Percentiles rank a stretch among this genome's conserved stretches.
phyloP scores from a whole-genome alignment of 2,888 invertebrate genomes.

The Abrostola tripartita region DNA sequence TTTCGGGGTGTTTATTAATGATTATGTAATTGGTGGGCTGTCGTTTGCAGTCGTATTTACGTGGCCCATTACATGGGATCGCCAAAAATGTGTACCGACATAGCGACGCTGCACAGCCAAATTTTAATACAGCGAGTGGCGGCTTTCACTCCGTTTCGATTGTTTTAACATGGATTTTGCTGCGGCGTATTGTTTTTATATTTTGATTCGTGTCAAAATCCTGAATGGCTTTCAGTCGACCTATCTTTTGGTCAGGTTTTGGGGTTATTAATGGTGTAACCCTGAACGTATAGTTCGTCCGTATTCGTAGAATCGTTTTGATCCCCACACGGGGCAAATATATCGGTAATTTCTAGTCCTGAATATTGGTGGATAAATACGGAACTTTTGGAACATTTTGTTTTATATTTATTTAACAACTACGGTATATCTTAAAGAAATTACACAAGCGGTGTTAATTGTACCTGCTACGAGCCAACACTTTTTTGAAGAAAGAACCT shows the following conservation, averaged over 20 bases:
- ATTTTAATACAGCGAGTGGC: constrained; percentile 26
- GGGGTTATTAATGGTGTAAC: background rate
- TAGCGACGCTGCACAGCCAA: constrained; percentile 24
- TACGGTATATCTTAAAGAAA: too few species aligned
- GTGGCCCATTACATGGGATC: constrained; percentile 65
- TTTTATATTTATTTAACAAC: too few species aligned
- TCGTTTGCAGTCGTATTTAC: constrained; percentile 72
- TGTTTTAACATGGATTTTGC: constrained; percentile 44
- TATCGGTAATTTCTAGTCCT: background rate
- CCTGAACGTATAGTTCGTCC: too few species aligned
- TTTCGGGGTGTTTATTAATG: constrained; percentile 80
- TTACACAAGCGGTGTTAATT: too few species aligned
- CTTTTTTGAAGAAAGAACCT: too few species aligned
- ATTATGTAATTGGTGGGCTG: constrained; percentile 80
- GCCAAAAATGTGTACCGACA: constrained; percentile 47
- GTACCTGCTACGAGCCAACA: too few species aligned
- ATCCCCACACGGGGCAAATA: too few species aligned
- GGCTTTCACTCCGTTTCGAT: constrained; percentile 32
- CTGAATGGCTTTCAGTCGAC: background rate
- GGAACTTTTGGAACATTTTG: too few species aligned
- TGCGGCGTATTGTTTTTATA: constrained; percentile 30
- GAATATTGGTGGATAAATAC: background rate
- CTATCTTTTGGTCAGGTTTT: constrained; percentile 12
- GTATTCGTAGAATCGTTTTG: too few species aligned
- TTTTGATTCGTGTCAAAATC: constrained; percentile 31